These are phyloP conservation scores for Ictidomys tridecemlineatus DNA, from an alignment of 2,113 vertebrate species.

Conservation along the genomic window DNA sequence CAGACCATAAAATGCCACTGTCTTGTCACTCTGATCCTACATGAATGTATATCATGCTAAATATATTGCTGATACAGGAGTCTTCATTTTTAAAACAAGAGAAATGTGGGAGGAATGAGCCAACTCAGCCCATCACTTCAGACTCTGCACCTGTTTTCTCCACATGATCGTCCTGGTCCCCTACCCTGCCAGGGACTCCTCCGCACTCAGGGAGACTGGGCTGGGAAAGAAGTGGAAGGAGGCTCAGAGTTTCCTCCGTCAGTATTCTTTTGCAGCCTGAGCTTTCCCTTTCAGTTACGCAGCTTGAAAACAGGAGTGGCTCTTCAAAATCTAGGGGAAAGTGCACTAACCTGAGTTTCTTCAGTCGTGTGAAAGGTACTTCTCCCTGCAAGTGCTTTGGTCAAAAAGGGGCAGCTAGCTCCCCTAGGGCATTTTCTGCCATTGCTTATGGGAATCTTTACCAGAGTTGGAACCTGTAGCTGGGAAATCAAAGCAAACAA, in stretches of 20 bases:
- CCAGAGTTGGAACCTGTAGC: not conserved
- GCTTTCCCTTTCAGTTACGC: not conserved
- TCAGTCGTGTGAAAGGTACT: not conserved
- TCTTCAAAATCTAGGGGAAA: constrained; percentile 33
- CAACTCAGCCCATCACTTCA: not conserved
- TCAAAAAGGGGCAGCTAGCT: not conserved
- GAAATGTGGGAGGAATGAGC: not conserved
- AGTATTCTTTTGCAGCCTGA: not conserved
- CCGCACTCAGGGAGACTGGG: not conserved
- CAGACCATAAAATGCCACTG: not conserved
- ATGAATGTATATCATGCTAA: not conserved
- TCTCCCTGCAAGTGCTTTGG: not conserved
- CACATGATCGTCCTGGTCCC: accelerated
- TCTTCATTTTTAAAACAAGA: constrained; percentile 20
- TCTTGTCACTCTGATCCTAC: not conserved
- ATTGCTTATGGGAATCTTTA: constrained; percentile 35
- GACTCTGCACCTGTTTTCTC: not conserved
- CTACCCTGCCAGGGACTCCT: not conserved
- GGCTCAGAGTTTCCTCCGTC: not conserved
- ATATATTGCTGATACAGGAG: not conserved
- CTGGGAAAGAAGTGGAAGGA: not conserved
- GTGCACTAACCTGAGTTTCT: not conserved
- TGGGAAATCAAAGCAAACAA: not conserved
- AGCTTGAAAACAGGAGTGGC: not conserved
- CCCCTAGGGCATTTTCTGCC: not conserved